phyloP scores from a whole-genome alignment of 2,888 invertebrate species.

The Hyposoter dolosus region DNA sequence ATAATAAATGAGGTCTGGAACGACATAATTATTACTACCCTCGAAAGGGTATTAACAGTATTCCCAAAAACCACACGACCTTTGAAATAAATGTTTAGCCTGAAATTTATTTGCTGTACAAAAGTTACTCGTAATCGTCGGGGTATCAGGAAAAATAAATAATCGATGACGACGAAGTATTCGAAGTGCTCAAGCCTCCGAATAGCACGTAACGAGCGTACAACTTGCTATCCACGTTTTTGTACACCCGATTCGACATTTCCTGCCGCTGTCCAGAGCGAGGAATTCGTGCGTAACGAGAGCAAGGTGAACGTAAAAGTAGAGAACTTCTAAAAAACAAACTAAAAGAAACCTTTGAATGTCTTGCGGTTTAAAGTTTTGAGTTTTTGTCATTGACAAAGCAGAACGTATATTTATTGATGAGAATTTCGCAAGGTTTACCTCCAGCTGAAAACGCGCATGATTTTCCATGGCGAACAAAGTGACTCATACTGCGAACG shows the following conservation, averaged over 20 bases:
- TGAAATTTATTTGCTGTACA: neutral
- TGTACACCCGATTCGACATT: constrained; percentile 30
- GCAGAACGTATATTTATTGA: neutral
- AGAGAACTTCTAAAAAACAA: neutral
- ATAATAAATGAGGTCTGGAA: neutral
- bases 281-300: constrained; percentile 32
- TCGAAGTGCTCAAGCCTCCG: constrained; percentile 2
- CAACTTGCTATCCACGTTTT: neutral
- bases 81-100: neutral
- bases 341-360: constrained; percentile 16
- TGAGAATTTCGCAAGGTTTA: neutral
- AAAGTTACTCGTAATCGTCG: neutral
- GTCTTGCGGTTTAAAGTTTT: neutral
- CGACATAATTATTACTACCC: neutral
- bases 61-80: neutral
- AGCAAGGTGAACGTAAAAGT: constrained; percentile 38
- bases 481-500: constrained; percentile 49
- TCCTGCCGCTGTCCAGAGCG: neutral
- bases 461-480: neutral
- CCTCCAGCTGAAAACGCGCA: constrained; percentile 1
- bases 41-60: neutral
- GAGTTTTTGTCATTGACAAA: constrained; percentile 2
- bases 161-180: neutral
- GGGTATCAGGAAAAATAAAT: neutral
- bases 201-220: constrained; percentile 16